Percentiles rank a stretch among this genome's conserved stretches.
These are phyloP conservation scores for Smittia sp. DNA, from an alignment of 2,888 invertebrate species.

Conservation along the genomic window DNA sequence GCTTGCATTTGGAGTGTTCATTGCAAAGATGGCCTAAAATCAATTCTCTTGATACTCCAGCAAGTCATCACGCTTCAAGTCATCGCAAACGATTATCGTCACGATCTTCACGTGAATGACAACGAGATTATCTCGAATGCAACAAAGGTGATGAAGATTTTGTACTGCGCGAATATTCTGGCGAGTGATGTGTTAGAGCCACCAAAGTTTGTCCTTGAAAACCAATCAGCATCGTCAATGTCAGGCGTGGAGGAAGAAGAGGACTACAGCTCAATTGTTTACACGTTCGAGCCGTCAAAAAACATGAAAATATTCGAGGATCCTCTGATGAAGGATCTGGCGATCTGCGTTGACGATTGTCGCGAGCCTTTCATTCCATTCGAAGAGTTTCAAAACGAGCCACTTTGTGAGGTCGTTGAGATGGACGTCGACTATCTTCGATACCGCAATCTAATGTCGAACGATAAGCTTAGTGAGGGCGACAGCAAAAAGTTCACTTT, in stretches of 20 bases:
- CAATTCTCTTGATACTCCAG: slow-evolving; percentile 74
- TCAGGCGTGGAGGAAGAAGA: slow-evolving; percentile 51
- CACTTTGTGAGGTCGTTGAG: slow-evolving; percentile 86
- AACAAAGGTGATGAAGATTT: slow-evolving; percentile 83
- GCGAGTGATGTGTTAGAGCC: slow-evolving; percentile 68
- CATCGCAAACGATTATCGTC: slow-evolving; percentile 69
- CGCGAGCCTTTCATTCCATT: slow-evolving; percentile 79
- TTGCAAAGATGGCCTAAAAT: slow-evolving; percentile 62
- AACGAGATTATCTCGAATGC: slow-evolving; percentile 80
- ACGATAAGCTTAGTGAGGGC: not conserved
- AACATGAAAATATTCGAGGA: slow-evolving; percentile 50
- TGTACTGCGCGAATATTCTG: slow-evolving; percentile 83
- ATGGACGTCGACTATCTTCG: slow-evolving; percentile 93
- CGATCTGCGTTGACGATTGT: slow-evolving; percentile 74
- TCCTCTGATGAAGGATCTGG: slow-evolving; percentile 65
- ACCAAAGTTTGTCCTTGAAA: slow-evolving; percentile 53
- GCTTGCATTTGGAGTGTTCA: slow-evolving; percentile 77
- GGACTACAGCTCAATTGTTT: slow-evolving; percentile 42
- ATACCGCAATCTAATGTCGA: slow-evolving; percentile 62
- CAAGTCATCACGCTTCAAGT: slow-evolving; percentile 84
- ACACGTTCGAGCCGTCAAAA: slow-evolving; percentile 43
- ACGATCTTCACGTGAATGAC: slow-evolving; percentile 77
- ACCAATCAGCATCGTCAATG: slow-evolving; percentile 53
- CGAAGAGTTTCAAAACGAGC: slow-evolving; percentile 92
- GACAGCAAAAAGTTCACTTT: slow-evolving; percentile 72